Base-by-base conservation (phyloP, 1,140 invertebrate species). In the Andrena cerasifolii region DNA sequence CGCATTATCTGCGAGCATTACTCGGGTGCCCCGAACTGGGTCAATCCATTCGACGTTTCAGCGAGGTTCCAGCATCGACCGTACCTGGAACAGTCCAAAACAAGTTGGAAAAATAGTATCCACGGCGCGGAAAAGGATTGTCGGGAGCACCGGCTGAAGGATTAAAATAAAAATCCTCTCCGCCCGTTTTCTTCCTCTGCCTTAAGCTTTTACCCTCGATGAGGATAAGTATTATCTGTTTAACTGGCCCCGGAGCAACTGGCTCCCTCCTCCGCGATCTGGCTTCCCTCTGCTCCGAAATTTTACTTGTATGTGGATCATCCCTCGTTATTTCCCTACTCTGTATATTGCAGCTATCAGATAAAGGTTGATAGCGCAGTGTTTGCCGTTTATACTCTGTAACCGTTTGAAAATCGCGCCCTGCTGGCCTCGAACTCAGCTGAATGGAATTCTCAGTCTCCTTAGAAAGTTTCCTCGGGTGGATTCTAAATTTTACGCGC, bases 51-150 rank as follows among this genome's bases (percentile, higher is more conserved):
- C 68, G 68, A 53, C 54, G 75, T 56, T 78, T 63, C 65, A 21
- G 59, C n/a, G 68, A 33, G 66, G 40, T 12, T 78, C 70, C 58
- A 72, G 45, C 65, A 66, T 63, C 68, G 68, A 78, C 59, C 68
- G 31, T 78, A 78, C 76, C 70, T 78, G 76, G 67, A 78, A 78
- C 54, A 43, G 76, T 73, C 59, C 76, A 65, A 63, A 78, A 78
- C 76, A 78, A 78, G 58, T 65, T 73, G 68, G 70, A 73, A 61
- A 73, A 73, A 73, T 72, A 62, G 47, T 65, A 61, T 62, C 56
- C 66, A 8, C 10, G 14, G 47, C 33, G 65, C 16, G 43, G 53
- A 33, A 43, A 77, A 26, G 61, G 72, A 68, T 76, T 68, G 51
- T 31, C 43, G 73, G 28, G 24, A 68, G 40, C 63, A 43, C 24